Evolutionary conservation across 2,797 vertebrate genomes (phyloP), one percentile per base, ranked within the genome.

Genomic region (Chelidonichthys spinosus): DNA sequence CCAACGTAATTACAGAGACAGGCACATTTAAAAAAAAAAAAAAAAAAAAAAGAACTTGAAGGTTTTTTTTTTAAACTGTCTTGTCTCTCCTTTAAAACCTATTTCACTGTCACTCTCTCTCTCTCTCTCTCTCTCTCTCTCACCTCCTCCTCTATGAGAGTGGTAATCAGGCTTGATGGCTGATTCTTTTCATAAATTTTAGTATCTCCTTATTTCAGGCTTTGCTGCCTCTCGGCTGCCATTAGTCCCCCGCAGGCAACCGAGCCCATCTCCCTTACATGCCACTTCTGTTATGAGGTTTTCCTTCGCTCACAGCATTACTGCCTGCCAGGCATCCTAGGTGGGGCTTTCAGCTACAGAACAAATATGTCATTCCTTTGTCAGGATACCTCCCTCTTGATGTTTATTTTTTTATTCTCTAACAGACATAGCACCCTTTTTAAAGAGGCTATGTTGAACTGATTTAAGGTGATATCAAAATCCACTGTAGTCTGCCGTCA

Each of bases 171-270:
- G 79, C 76, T 84, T 85, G 85, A 85, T 87, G 82, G 86, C 81
- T 86, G 91, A 91, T 87, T 90, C 86, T 88, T 89, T 93, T 93
- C 91, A 93, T 89, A 88, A 66, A 90, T 90, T 92, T 91, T 87
- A 87, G 83, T 83, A 90, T 91, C 90, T 85, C 86, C 88, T 93
- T 92, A 92, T 94, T 93, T 93, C 92, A 92, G 89, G 92, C 86
- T 81, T 92, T 91, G 87, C 90, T 91, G 90, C 91, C 86, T 88
- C 86, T 85, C 81, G 74, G 75, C 85, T 92, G 90, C 90, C 89
- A 89, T 92, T 92, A 92, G 89, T 88, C 73, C 82, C 82, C 88
- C 75, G 70, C 81, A 87, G 89, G 82, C 85, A 69, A 86, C 82
- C 47, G 72, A 87, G 84, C 84, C 79, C 86, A 85, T 89, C 85